phyloP scores from a whole-genome alignment of 1,140 invertebrate genomes.

The Drosophila burlai region DNA sequence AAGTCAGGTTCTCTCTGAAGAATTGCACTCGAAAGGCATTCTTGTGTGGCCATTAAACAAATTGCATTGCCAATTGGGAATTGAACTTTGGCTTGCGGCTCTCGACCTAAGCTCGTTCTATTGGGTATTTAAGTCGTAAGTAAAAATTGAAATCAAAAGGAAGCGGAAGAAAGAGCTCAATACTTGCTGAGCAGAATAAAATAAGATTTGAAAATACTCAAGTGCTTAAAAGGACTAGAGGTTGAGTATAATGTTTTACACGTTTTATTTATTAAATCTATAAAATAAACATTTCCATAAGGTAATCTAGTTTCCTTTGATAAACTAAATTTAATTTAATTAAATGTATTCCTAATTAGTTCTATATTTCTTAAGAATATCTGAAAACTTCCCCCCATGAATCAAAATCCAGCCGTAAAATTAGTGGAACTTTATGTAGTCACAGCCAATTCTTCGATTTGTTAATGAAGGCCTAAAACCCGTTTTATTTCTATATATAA shows the following conservation, averaged over 20 bases:
- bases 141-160: constrained; percentile 4
- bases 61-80: constrained; percentile 62
- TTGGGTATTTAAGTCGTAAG: constrained; percentile 23
- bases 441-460: constrained; percentile 11
- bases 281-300: background rate
- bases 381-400: constrained; percentile 10
- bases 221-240: background rate
- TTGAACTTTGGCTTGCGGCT: constrained; percentile 36
- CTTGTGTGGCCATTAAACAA: constrained; percentile 55
- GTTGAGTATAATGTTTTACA: too few species aligned
- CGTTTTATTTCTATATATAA: constrained; percentile 50
- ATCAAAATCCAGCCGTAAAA: constrained; percentile 14
- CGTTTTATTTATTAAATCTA: too few species aligned
- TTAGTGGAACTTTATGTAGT: constrained; percentile 6
- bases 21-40: constrained; percentile 60
- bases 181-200: background rate
- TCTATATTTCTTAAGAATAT: background rate
- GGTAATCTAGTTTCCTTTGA: background rate
- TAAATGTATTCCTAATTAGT: background rate
- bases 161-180: background rate
- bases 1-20: constrained; percentile 37
- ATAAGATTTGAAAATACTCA: background rate
- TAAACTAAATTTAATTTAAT: background rate
- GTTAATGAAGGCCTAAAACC: constrained; percentile 52
- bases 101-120: constrained; percentile 38